Evolutionary conservation across 1,140 invertebrate species (phyloP).

Genomic region (Hylyphantes graminicola): DNA sequence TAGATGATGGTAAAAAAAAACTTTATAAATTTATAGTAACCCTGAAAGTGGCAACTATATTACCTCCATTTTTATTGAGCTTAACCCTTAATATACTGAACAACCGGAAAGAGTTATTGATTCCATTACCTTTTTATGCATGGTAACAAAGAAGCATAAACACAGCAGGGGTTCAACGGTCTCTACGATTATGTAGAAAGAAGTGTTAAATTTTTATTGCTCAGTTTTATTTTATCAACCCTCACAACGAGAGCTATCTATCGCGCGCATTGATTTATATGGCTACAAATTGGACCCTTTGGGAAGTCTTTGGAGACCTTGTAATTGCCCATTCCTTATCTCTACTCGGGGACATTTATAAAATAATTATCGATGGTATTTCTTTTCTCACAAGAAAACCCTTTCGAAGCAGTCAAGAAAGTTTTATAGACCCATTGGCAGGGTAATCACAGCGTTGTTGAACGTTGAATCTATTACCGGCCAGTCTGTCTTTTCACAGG

Average conservation of each 20-base stretch:
- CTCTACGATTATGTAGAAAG: background rate
- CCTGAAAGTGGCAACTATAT: no score
- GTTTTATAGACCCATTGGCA: constrained; percentile 25
- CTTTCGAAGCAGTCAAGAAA: constrained; percentile 3
- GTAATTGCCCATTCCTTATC: constrained; percentile 49
- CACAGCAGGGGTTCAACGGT: constrained; percentile 6
- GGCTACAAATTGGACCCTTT: constrained; percentile 33
- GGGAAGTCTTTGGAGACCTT: background rate
- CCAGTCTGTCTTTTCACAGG: background rate
- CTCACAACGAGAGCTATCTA: constrained; percentile 17
- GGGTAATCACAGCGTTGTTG: constrained; percentile 36
- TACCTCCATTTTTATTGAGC: no score
- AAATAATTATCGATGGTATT: constrained; percentile 34
- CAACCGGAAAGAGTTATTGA: no score
- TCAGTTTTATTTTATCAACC: constrained; percentile 38
- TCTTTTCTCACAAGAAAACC: constrained; percentile 7
- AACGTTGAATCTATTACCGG: constrained; percentile 35
- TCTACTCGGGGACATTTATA: constrained; percentile 2
- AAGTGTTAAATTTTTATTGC: constrained; percentile 41
- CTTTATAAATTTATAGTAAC: no score
- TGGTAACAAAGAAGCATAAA: no score
- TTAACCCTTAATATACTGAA: no score
- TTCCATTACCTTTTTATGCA: no score
- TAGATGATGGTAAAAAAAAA: no score
- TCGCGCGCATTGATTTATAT: constrained; percentile 34